phyloP scores from a whole-genome alignment of 2,888 invertebrate genomes.

The Cetonia aurata region DNA sequence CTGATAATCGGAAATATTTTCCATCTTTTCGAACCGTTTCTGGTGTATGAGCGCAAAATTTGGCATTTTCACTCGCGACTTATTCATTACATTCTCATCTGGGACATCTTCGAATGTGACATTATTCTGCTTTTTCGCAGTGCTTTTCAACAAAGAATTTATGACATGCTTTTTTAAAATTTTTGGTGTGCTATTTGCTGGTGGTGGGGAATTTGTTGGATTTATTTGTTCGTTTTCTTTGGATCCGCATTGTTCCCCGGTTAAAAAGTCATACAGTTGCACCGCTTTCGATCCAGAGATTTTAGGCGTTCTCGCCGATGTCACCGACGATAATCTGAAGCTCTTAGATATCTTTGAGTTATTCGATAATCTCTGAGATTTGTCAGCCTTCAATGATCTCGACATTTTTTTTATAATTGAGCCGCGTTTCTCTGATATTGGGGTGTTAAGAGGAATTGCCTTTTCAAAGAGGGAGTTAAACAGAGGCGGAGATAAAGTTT shows the following conservation, averaged over 20 bases:
- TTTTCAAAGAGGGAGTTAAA: neutral
- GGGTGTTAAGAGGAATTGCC: too few species aligned
- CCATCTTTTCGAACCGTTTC: conserved; percentile 35
- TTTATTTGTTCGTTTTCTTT: neutral
- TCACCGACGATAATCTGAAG: conserved; percentile 4
- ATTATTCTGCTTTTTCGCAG: conserved; percentile 1
- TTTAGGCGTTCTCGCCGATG: conserved; percentile 5
- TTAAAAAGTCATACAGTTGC: conserved; percentile 5
- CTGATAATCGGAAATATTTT: conserved; percentile 33
- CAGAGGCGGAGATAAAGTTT: neutral
- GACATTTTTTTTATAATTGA: conserved; percentile 5
- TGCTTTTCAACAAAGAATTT: conserved; percentile 14
- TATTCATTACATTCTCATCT: neutral
- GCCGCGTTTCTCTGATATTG: neutral
- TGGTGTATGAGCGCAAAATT: conserved; percentile 41
- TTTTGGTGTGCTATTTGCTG: conserved; percentile 23
- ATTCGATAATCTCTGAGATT: conserved; percentile 1
- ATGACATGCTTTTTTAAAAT: conserved; percentile 20
- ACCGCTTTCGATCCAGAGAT: conserved; percentile 12
- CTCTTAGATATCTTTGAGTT: neutral
- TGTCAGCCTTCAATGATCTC: neutral
- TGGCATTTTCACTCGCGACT: conserved; percentile 21
- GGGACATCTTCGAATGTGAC: conserved; percentile 7
- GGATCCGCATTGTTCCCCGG: neutral
- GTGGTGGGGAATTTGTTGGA: neutral